Evolutionary conservation across 92 coral and sea anemone species (phyloP).

Genomic region (Ricordea florida): DNA sequence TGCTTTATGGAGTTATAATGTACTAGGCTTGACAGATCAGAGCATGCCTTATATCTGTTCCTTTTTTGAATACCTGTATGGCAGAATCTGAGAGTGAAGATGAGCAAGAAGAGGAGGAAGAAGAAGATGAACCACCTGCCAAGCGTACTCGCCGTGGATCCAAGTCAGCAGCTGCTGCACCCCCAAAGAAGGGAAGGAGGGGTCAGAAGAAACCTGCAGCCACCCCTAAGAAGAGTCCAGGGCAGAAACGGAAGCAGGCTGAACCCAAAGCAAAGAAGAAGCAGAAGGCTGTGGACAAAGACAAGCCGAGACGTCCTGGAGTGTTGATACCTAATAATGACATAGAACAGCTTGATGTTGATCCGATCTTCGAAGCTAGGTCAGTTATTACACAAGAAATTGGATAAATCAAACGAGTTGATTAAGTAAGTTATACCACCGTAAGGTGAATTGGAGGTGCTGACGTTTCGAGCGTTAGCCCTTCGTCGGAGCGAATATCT

Average conservation of each 20-base stretch:
- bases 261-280: slow-evolving; percentile 53
- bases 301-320: slow-evolving; percentile 73
- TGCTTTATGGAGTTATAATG: too few species aligned
- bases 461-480: too few species aligned
- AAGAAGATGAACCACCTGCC: slow-evolving; percentile 83
- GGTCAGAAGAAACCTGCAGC: slow-evolving; percentile 35
- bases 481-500: too few species aligned
- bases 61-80: background rate
- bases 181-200: slow-evolving; percentile 54
- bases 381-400: slow-evolving; percentile 22
- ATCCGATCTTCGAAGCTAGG: slow-evolving; percentile 92
- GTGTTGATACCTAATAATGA: slow-evolving; percentile 65
- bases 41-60: background rate
- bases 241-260: slow-evolving; percentile 44
- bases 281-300: slow-evolving; percentile 47
- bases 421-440: too few species aligned
- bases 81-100: background rate
- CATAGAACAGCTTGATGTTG: slow-evolving; percentile 65
- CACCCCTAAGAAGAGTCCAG: slow-evolving; percentile 57
- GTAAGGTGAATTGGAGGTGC: too few species aligned
- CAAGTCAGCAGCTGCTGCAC: slow-evolving; percentile 40
- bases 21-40: too few species aligned
- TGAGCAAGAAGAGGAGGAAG: slow-evolving; percentile 58
- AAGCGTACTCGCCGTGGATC: slow-evolving; percentile 74
- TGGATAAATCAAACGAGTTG: too few species aligned